These are phyloP conservation scores for Caenorhabditis tropicalis DNA, from an alignment of 1,140 invertebrate species.

Conservation along the genomic window DNA sequence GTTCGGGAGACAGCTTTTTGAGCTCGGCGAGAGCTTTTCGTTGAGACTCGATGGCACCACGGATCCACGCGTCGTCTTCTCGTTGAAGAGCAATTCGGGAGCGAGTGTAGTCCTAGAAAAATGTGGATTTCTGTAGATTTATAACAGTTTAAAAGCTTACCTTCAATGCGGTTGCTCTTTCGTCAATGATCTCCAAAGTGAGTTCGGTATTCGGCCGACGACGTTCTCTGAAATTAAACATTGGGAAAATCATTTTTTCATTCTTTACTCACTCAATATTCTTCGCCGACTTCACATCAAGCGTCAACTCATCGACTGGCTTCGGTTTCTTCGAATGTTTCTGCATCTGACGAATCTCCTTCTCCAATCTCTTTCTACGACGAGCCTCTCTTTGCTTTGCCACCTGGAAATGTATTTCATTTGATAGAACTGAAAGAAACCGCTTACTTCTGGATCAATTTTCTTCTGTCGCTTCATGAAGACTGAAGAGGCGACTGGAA, in stretches of 20 bases:
- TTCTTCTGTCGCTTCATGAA: slow-evolving; percentile 68
- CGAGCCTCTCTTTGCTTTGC: slow-evolving; percentile 66
- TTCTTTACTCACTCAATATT: slow-evolving; percentile 58
- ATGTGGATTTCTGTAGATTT: neutral
- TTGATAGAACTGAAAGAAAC: neutral
- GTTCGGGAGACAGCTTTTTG: slow-evolving; percentile 68
- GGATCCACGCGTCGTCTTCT: slow-evolving; percentile 63
- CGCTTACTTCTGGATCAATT: slow-evolving; percentile 65
- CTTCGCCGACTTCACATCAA: slow-evolving; percentile 66
- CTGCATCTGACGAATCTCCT: slow-evolving; percentile 67
- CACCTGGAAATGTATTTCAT: slow-evolving; percentile 46
- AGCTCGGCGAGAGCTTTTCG: slow-evolving; percentile 68
- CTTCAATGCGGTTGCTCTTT: slow-evolving; percentile 61
- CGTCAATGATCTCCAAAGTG: slow-evolving; percentile 52
- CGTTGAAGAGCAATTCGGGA: slow-evolving; percentile 51
- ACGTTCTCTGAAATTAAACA: slow-evolving; percentile 55
- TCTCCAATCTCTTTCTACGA: slow-evolving; percentile 64
- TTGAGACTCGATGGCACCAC: slow-evolving; percentile 60
- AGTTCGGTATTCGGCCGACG: slow-evolving; percentile 38
- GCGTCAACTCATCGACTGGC: slow-evolving; percentile 65
- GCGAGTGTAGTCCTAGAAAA: slow-evolving; percentile 56
- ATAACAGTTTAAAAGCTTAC: too few relatives aligned
- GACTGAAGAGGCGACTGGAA: slow-evolving; percentile 43
- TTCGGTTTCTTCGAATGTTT: slow-evolving; percentile 71
- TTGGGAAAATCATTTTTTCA: neutral